Base-by-base conservation (phyloP, 2,888 invertebrate genomes). In the Romanomermis culicivorax region DNA sequence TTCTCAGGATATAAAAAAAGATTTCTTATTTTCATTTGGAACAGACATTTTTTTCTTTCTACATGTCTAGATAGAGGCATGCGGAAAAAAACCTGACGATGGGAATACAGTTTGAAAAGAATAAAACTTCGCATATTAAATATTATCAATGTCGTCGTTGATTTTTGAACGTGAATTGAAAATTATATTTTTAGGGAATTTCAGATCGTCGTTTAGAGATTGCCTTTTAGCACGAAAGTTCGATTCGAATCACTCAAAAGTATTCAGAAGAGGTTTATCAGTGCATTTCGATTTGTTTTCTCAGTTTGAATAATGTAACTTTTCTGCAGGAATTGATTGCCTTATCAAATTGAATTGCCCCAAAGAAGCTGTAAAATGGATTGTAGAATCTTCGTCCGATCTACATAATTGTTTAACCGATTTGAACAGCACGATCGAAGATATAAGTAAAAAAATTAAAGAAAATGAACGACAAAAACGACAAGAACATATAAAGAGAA, bases 191-290 rank as follows among this genome's bases (percentile, higher is more conserved):
- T n/a, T n/a, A 71, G 70, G 66, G 20, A 71, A 70, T 62, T 71
- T 60, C 61, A 76, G 79, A 61, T 84, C 85, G 1, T 75, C 84
- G 11, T 72, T 88, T 20, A 75, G 73, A 58, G 93, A 93, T 69
- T 83, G 85, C 59, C 78, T 83, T 65, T 74, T 76, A 63, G 86
- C 89, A 0, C 65, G 88, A 25, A 77, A 78, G 64, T 75, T 82
- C 48, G 81, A 84, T 61, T 77, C 81, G 0, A 74, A 79, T 58
- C 85, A 91, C 68, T 68, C 74, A 1, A 89, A 93, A 74, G 82
- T 84, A 0, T 72, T 80, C 55, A 68, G 77, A 30, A 67, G 70
- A 64, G 72, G 72, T 53, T 20, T 55, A n/a, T n/a, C n/a, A n/a
- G n/a, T n/a, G n/a, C n/a, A 7, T 36, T 7, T 36, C 17, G 36